These are phyloP conservation scores for Hypotaenidia okinawae DNA, from an alignment of 2,797 vertebrate genomes.

Conservation along the genomic window DNA sequence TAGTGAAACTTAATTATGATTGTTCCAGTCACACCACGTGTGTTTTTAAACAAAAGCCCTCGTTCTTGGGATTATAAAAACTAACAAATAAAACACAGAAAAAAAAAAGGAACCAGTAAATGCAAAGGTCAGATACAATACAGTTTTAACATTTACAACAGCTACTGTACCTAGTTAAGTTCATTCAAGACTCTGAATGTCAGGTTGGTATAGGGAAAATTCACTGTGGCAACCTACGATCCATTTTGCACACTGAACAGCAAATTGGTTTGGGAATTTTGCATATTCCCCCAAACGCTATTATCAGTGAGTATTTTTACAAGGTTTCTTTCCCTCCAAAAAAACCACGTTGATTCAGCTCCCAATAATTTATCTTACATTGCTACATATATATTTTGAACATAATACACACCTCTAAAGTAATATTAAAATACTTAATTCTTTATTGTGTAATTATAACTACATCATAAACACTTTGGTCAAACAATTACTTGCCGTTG, in stretches of 20 bases:
- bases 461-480: background rate
- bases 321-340: background rate
- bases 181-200: conserved; percentile 18
- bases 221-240: conserved; percentile 1
- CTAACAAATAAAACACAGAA: background rate
- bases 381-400: background rate
- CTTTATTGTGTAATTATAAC: background rate
- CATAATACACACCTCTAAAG: background rate
- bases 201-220: background rate
- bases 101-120: background rate
- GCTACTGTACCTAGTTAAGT: background rate
- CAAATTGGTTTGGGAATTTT: conserved; percentile 40
- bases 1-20: background rate
- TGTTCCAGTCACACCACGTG: background rate
- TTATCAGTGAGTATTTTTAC: background rate
- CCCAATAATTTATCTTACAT: background rate
- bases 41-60: background rate
- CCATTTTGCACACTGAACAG: conserved; percentile 16
- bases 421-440: background rate
- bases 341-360: background rate
- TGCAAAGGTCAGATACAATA: background rate
- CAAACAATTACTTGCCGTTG: background rate
- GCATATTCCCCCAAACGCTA: background rate
- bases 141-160: background rate
- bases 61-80: background rate